Evolutionary conservation across 2,113 vertebrate genomes (phyloP), one percentile per base, ranked within the genome.

Genomic region (Corvus moneduloides): DNA sequence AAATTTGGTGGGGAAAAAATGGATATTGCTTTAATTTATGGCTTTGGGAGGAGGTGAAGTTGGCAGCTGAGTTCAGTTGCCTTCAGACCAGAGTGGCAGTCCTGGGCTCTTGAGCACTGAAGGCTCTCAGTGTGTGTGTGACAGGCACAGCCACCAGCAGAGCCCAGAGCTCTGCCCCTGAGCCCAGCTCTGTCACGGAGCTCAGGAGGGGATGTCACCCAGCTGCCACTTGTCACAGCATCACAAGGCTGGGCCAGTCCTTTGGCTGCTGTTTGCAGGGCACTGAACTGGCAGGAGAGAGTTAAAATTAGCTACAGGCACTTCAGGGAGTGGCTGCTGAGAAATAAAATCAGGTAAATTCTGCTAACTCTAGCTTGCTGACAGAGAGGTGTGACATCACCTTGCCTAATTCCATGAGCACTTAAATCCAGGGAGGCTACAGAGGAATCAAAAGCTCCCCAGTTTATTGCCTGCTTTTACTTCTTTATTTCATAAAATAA

Each of bases 351-450:
- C 3, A 66, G 22, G 46, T 28, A 22, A 81, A 39, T 51, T 71
- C 39, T 90, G 37, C 32, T 46, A 35, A 13, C 3, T 33, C 51
- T 32, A 49, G 48, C 6, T 2, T 13, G 43, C 22, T 84, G 55
- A 39, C 28, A 59, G 64, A 66, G 43, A 21, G 3, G 23, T 44
- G 37, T 54, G 39, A 43, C 55, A 37, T 35, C 52, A 55, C 62
- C 62, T 64, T 21, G 4, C 52, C 49, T 69, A 26, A 44, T 64
- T 76, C 44, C 58, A 46, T 19, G 52, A 82, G 49, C 56, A 23
- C 16, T 41, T 39, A 16, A 68, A 48, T 59, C 3, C 2, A 8
- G 3, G 0, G 13, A 9, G 37, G 6, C 16, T 33, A 23, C 1
- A 4, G 27, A 54, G 59, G 67, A 64, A 58, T 6, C 19, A 26